These are phyloP conservation scores for Accipiter virgatus DNA, from an alignment of 2,113 vertebrate genomes.

Conservation along the genomic window DNA sequence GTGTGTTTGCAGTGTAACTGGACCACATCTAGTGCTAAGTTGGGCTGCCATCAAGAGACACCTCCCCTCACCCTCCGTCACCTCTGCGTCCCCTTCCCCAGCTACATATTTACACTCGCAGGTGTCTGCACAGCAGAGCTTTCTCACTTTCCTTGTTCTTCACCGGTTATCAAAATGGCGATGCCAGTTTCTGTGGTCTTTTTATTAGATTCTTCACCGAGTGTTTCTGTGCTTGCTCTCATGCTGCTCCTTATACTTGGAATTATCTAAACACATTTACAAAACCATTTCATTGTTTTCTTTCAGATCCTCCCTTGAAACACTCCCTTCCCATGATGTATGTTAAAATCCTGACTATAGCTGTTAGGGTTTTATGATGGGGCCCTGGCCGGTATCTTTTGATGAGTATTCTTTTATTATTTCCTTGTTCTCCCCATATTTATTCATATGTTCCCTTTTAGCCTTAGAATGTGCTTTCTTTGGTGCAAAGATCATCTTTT, in stretches of 20 bases:
- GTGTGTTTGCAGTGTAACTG: not conserved
- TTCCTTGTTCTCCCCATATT: not conserved
- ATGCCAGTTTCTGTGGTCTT: not conserved
- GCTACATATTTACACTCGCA: not conserved
- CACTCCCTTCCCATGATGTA: not conserved
- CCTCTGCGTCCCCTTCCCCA: not conserved
- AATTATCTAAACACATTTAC: not conserved
- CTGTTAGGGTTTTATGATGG: not conserved
- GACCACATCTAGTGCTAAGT: fast-evolving
- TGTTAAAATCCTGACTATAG: not conserved
- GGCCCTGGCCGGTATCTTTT: not conserved
- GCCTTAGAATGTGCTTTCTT: not conserved
- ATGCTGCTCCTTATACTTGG: not conserved
- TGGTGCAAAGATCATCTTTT: not conserved
- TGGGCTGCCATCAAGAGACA: not conserved
- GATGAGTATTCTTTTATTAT: not conserved
- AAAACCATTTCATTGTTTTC: not conserved
- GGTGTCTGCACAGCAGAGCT: not conserved
- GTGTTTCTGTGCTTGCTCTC: not conserved
- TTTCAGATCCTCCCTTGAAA: not conserved
- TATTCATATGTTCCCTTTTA: not conserved
- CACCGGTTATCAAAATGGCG: not conserved
- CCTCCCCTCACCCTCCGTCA: not conserved
- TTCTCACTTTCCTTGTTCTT: not conserved
- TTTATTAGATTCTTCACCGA: not conserved